Percentiles rank a stretch among this genome's conserved stretches.
phyloP scores from a whole-genome alignment of 2,888 invertebrate species.

The Cenopis cana region DNA sequence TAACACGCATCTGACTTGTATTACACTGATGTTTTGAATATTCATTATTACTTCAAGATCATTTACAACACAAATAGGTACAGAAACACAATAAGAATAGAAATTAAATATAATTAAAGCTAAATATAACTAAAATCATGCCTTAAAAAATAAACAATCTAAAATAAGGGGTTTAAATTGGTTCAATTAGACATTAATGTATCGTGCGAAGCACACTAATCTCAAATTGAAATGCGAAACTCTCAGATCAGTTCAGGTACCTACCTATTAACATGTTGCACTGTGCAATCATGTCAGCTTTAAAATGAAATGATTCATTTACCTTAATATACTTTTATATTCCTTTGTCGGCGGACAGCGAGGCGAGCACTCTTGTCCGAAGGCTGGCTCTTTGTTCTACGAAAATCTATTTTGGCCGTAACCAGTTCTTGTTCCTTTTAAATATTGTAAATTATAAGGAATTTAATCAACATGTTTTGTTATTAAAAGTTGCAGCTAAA shows the following conservation, averaged over 20 bases:
- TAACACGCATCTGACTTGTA: too few species aligned
- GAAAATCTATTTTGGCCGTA: constrained; percentile 50
- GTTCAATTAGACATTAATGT: too few species aligned
- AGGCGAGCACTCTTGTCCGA: constrained; percentile 45
- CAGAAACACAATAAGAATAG: too few species aligned
- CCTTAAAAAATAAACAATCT: too few species aligned
- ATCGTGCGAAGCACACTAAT: too few species aligned
- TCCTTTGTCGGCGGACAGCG: constrained; percentile 45
- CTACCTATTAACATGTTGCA: not conserved
- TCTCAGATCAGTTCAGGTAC: not conserved
- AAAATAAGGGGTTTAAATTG: too few species aligned
- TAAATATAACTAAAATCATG: too few species aligned
- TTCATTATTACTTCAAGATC: too few species aligned
- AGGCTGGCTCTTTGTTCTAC: constrained; percentile 54
- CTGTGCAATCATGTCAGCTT: constrained; percentile 45
- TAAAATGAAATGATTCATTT: constrained; percentile 51
- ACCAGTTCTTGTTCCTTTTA: not conserved
- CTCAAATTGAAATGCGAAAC: too few species aligned
- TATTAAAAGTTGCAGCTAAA: not conserved
- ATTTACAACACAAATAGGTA: too few species aligned
- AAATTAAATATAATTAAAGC: too few species aligned
- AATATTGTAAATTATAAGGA: not conserved
- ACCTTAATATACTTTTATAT: constrained; percentile 48
- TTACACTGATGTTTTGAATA: too few species aligned
- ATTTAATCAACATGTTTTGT: not conserved